These are phyloP conservation scores for Rotaria macrura DNA, from an alignment of 2,888 invertebrate species.

Conservation along the genomic window DNA sequence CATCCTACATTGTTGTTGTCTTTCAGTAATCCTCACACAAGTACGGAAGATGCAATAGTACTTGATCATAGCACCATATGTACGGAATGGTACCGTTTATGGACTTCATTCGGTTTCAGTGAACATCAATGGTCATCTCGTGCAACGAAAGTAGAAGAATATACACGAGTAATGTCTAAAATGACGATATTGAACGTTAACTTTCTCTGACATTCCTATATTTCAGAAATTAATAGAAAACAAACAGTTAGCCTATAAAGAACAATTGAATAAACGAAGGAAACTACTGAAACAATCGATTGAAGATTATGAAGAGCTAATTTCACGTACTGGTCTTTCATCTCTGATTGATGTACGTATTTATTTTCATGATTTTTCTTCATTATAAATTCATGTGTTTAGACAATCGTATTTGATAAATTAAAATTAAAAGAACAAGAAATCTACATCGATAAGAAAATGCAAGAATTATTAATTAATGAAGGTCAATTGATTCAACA, in stretches of 20 bases:
- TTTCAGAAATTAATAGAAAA: background rate
- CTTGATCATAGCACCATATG: background rate
- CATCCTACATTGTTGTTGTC: background rate
- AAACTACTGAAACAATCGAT: background rate
- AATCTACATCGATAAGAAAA: background rate
- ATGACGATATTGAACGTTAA: background rate
- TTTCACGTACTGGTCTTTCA: background rate
- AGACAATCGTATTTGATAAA: background rate
- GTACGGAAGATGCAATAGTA: background rate
- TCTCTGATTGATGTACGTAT: background rate
- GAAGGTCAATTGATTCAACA: background rate
- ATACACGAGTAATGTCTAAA: background rate
- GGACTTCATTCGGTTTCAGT: background rate
- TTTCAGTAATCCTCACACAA: too few species aligned
- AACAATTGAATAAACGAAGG: background rate
- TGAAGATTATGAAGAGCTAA: background rate
- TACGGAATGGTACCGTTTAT: background rate
- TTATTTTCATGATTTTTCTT: background rate
- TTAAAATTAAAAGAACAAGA: constrained; percentile 1
- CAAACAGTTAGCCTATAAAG: background rate
- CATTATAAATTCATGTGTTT: background rate
- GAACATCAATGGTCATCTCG: background rate
- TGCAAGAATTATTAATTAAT: background rate
- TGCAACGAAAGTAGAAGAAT: background rate
- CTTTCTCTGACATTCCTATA: background rate